A percentile compares a stretch with the other conserved stretches of the same genome.
phyloP scores from a whole-genome alignment of 2,797 vertebrate genomes.

The Gobio occitaniae region DNA sequence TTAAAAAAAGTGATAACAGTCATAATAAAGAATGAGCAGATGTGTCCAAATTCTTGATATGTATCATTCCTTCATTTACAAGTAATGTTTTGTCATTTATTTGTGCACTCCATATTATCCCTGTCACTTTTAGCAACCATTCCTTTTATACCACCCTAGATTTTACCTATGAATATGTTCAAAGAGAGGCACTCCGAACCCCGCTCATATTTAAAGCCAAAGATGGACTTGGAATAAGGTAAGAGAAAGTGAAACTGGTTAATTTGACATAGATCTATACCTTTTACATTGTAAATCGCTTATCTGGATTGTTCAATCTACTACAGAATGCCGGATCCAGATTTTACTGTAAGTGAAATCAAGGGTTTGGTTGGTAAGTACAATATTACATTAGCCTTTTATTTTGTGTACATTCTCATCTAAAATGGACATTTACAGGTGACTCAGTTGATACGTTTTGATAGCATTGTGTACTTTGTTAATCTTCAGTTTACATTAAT shows the following conservation, averaged over 20 bases:
- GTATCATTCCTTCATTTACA: not conserved
- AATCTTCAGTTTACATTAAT: not conserved
- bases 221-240: conserved; percentile 96
- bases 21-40: not conserved
- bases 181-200: conserved; percentile 90
- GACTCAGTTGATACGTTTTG: no score
- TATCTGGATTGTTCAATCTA: conserved; percentile 29
- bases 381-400: not conserved
- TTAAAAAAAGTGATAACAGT: not conserved
- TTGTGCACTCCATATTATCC: not conserved
- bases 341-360: conserved; percentile 94
- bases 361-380: conserved; percentile 97
- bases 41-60: not conserved
- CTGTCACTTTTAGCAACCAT: not conserved
- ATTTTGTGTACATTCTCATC: no score
- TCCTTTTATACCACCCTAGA: conserved; percentile 74
- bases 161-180: conserved; percentile 96
- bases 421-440: not conserved
- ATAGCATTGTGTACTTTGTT: not conserved
- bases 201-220: conserved; percentile 94
- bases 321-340: conserved; percentile 92
- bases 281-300: not conserved
- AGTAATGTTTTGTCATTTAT: not conserved
- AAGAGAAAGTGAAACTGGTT: conserved; percentile 64
- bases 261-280: not conserved